phyloP scores from a whole-genome alignment of 2,888 invertebrate species.

The Athrips mouffetella region DNA sequence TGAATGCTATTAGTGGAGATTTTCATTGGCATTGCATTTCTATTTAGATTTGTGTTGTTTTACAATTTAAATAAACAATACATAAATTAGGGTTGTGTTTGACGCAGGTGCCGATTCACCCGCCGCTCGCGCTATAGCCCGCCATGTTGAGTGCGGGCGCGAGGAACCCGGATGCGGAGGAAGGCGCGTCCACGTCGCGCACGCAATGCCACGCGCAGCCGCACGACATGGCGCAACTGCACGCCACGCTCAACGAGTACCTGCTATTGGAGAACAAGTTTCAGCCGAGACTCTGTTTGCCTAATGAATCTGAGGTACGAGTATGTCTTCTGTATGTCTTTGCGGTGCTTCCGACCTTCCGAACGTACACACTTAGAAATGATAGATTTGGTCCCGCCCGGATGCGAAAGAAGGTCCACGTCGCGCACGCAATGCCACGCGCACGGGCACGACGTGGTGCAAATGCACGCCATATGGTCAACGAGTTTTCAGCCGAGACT shows the following conservation, averaged over 20 bases:
- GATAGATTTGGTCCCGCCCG: too few relatives aligned
- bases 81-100: background rate
- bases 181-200: slow-evolving; percentile 26
- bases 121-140: slow-evolving; percentile 65
- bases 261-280: slow-evolving; percentile 84
- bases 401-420: slow-evolving; percentile 67
- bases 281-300: slow-evolving; percentile 82
- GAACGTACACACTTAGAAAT: too few relatives aligned
- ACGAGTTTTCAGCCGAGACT: slow-evolving; percentile 84
- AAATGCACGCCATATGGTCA: slow-evolving; percentile 79
- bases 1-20: too few relatives aligned
- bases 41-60: background rate
- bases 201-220: slow-evolving; percentile 34
- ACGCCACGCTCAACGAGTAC: slow-evolving; percentile 81
- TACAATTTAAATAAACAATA: background rate
- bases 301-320: slow-evolving; percentile 80
- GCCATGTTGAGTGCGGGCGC: slow-evolving; percentile 78
- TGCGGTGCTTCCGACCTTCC: background rate
- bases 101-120: slow-evolving; percentile 71
- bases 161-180: slow-evolving; percentile 81
- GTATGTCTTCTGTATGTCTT: too few relatives aligned
- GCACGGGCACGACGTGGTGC: slow-evolving; percentile 41
- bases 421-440: slow-evolving; percentile 32
- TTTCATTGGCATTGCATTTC: too few relatives aligned
- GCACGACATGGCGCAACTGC: slow-evolving; percentile 55